Conservation (phyloP, 2,797 vertebrate species). For the Triplophysa bombifrons region DNA sequence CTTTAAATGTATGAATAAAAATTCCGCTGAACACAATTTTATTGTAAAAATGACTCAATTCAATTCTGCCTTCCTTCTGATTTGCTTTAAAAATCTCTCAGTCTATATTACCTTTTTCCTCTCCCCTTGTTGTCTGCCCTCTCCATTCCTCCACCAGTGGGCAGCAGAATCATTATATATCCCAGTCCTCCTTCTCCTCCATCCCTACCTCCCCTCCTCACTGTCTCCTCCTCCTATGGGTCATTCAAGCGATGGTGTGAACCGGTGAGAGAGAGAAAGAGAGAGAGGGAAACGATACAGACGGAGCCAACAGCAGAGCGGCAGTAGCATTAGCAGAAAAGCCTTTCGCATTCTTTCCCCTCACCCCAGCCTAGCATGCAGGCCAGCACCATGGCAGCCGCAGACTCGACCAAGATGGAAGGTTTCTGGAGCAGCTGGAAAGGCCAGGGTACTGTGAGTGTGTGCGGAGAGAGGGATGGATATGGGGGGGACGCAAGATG, state of each 20-base stretch:
- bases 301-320: slow-evolving; percentile 43
- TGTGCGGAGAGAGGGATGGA: slow-evolving; percentile 30
- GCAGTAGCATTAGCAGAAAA: slow-evolving; percentile 55
- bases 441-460: slow-evolving; percentile 90
- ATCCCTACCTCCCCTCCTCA: slow-evolving; percentile 8
- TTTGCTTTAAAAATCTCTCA: background rate
- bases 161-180: slow-evolving; percentile 41
- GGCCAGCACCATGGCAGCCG: slow-evolving; percentile 76
- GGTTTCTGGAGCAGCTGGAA: slow-evolving; percentile 98
- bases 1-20: background rate
- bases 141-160: slow-evolving; percentile 50
- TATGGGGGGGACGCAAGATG: background rate
- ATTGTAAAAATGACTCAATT: too few relatives aligned
- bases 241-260: slow-evolving; percentile 58
- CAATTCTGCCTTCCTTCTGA: background rate
- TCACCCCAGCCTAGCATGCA: slow-evolving; percentile 83
- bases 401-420: slow-evolving; percentile 86
- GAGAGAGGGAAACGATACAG: slow-evolving; percentile 33
- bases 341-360: slow-evolving; percentile 37
- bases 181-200: background rate
- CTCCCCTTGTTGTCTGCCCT: background rate
- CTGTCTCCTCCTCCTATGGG: slow-evolving; percentile 51
- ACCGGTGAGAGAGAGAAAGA: slow-evolving; percentile 41
- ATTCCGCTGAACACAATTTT: too few relatives aligned
- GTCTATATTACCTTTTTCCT: background rate